Base-by-base conservation (phyloP, 2,888 invertebrate species). In the Graphium colonna region DNA sequence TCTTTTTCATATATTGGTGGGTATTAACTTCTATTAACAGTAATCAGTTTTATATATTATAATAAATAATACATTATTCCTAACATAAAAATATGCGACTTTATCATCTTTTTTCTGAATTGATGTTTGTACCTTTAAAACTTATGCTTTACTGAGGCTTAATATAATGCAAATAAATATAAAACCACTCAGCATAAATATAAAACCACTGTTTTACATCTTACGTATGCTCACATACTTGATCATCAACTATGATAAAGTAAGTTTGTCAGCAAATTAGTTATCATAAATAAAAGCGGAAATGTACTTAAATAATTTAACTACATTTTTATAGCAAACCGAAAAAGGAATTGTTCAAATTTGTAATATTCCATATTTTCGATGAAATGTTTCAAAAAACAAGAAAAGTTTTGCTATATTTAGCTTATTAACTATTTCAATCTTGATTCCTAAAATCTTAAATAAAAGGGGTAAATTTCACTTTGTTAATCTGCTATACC, bases 191-290 rank as follows among this genome's bases (percentile, higher is more conserved):
- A 15, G 43, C 43, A 43, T 47, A 47, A 26, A 17, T 10, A n/a
- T n/a, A n/a, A n/a, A n/a, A n/a, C n/a, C n/a, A n/a, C n/a, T n/a
- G 38, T 17, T 47, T 31, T 36, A 42, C 36, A 36, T 48, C 42
- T 48, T 28, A 48, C 43, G 52, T 48, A 43, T 43, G 48, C 39
- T 33, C 28, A 38, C 43, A 43, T 17, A 47, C 43, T 52, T 43
- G 52, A 52, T 52, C 33, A 38, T 47, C 12, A 52, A 31, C 47
- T 38, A n/a, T 38, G 51, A 52, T 52, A 52, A 16, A 13, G 15
- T 3, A 5, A 12, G 43, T 17, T 42, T 48, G 48, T 52, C 52
- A 48, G 43, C 48, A 18, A 2, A n/a, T 33, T 33, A 2, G 9
- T 33, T 33, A 5, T 33, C 9, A 33, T n/a, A 33, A 33, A 33